Evolutionary conservation across 1,140 invertebrate species (phyloP).

Genomic region (Heliconius hermathena): DNA sequence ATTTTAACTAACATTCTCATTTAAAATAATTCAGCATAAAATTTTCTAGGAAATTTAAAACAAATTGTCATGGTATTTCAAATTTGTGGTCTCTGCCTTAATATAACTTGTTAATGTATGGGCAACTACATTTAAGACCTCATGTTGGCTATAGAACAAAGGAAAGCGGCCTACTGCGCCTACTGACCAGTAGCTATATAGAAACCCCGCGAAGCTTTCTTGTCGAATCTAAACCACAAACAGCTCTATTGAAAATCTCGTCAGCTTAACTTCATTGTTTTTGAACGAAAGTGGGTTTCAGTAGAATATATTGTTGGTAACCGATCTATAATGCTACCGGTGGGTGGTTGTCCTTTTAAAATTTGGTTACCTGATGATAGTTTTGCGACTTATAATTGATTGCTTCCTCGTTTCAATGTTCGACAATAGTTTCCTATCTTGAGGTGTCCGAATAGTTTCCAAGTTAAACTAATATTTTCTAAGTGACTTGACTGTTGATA

Average conservation of each 20-base stretch:
- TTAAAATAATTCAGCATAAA: neutral
- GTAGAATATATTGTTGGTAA: conserved; percentile 61
- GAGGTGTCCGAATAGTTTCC: neutral
- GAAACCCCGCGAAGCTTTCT: conserved; percentile 54
- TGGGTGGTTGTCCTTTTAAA: conserved; percentile 63
- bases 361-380: conserved; percentile 65
- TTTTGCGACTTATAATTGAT: conserved; percentile 70
- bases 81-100: conserved; percentile 34
- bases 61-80: conserved; percentile 40
- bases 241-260: conserved; percentile 55
- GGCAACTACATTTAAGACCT: conserved; percentile 65
- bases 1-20: neutral
- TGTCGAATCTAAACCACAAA: conserved; percentile 75
- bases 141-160: conserved; percentile 68
- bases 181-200: conserved; percentile 56
- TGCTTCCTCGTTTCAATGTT: conserved; percentile 53
- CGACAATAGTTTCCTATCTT: neutral
- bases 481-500: neutral
- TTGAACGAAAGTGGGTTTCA: conserved; percentile 51
- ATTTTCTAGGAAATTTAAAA: conserved; percentile 45
- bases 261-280: conserved; percentile 53
- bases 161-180: conserved; percentile 51
- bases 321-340: conserved; percentile 75
- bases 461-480: neutral
- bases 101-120: conserved; percentile 41